A percentile compares a stretch with the other conserved stretches of the same genome.
These are phyloP conservation scores for Polyploca ridens DNA, from an alignment of 2,888 invertebrate species.

Conservation along the genomic window DNA sequence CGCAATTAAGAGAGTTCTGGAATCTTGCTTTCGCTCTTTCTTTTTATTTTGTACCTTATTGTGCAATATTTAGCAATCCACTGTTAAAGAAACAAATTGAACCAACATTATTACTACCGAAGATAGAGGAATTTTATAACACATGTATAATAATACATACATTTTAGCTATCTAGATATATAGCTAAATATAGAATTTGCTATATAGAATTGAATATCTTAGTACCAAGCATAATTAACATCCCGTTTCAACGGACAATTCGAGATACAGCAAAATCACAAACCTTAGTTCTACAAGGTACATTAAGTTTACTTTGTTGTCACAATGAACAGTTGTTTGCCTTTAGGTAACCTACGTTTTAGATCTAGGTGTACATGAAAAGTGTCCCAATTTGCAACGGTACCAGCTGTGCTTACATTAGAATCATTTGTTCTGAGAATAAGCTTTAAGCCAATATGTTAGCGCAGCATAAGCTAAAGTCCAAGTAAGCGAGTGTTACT, in stretches of 20 bases:
- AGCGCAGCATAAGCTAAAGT: not conserved
- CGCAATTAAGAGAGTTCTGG: too few species aligned
- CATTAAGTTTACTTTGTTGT: not conserved
- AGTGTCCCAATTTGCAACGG: slow-evolving; percentile 3
- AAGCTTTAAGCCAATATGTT: not conserved
- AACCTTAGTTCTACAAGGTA: not conserved
- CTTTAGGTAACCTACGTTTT: not conserved
- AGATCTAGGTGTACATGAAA: slow-evolving; percentile 3
- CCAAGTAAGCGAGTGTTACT: not conserved
- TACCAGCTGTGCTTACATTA: not conserved
- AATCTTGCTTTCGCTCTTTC: too few species aligned
- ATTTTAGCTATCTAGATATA: too few species aligned
- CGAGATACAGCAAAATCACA: not conserved
- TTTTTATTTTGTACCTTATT: too few species aligned
- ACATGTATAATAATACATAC: too few species aligned
- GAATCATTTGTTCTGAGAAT: not conserved
- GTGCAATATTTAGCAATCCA: too few species aligned
- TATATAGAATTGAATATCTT: not conserved
- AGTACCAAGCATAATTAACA: not conserved
- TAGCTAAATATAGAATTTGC: too few species aligned
- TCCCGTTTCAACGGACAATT: not conserved
- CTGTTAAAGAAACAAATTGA: too few species aligned
- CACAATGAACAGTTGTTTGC: not conserved
- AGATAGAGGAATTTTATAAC: too few species aligned
- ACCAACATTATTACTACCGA: too few species aligned